Base-by-base conservation (phyloP, 1,140 invertebrate genomes). In the Orchesella cincta region DNA sequence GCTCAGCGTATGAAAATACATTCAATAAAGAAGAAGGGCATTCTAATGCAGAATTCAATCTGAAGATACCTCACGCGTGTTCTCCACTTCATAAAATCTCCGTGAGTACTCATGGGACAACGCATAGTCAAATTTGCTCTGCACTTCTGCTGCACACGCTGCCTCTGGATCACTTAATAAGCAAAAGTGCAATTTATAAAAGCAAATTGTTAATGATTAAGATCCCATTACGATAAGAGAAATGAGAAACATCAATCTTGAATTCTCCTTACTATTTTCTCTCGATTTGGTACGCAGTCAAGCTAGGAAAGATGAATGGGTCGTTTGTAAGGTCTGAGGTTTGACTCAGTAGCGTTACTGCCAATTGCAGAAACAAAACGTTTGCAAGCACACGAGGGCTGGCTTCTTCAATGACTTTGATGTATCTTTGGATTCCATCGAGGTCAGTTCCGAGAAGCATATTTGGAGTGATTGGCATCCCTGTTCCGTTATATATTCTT, bases 51-150 rank as follows among this genome's bases (percentile, higher is more conserved):
- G n/a, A n/a, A n/a, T n/a, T n/a, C n/a, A 57, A 14, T 14, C 3
- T 57, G 14, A 23, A 12, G 8, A n/a, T n/a, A 57, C 62, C 62
- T 67, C 28, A 31, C 31, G 26, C 5, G 28, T 67, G 31, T 67
- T 67, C 23, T 67, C 62, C 31, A 31, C 62, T 67, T 67, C 62
- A n/a, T 67, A 67, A 33, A 67, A 67, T 67, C 62, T 8, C 8
- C 62, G 23, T 14, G 28, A 3, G 31, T 67, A 67, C 29, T 67
- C 62, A 23, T 67, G 31, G 29, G 62, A 67, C 23, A 67, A n/a
- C 2, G 62, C 62, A n/a, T 67, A 67, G 62, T 67, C 62, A 67
- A 67, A 67, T 29, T 67, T 67, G 14, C 3, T 31, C 31, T 67
- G 28, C 12, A 67, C 62, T 31, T 67, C 62, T 33, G 62, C 62